Percentiles rank a stretch among this genome's conserved stretches.
Evolutionary conservation across 2,888 invertebrate genomes (phyloP).

Genomic region (Pandemis heparana): DNA sequence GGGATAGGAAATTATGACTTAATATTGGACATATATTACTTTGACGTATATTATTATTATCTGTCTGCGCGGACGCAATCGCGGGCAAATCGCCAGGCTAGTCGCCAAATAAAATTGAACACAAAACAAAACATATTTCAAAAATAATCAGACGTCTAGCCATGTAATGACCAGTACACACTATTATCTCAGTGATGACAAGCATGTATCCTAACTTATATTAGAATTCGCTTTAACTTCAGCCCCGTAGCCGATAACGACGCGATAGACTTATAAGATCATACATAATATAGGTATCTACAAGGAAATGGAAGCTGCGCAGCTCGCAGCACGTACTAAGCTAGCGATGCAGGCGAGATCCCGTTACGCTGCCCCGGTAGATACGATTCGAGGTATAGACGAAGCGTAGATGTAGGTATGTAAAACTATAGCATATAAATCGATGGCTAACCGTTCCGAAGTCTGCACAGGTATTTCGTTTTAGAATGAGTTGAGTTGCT

Average conservation of each 20-base stretch:
- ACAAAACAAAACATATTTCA: no score
- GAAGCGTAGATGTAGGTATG: constrained; percentile 35
- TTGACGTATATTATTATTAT: no score
- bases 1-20: no score
- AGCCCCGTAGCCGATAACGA: background rate
- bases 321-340: constrained; percentile 46
- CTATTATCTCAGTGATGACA: background rate
- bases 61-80: no score
- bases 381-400: constrained; percentile 48
- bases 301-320: constrained; percentile 48
- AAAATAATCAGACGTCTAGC: no score
- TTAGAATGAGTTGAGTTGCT: background rate
- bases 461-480: background rate
- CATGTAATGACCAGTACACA: background rate
- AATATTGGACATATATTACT: no score
- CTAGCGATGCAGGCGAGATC: constrained; percentile 55
- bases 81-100: no score
- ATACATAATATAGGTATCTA: constrained; percentile 34
- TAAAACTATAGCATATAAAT: constrained; percentile 30
- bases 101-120: no score
- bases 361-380: constrained; percentile 61
- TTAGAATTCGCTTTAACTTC: constrained; percentile 1
- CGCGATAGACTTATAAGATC: constrained; percentile 11
- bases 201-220: constrained; percentile 3
- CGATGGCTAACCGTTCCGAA: constrained; percentile 10